Evolutionary conservation across 2,113 vertebrate species (phyloP), one percentile per base, ranked within the genome.

Genomic region (Myrmecophaga tridactyla): DNA sequence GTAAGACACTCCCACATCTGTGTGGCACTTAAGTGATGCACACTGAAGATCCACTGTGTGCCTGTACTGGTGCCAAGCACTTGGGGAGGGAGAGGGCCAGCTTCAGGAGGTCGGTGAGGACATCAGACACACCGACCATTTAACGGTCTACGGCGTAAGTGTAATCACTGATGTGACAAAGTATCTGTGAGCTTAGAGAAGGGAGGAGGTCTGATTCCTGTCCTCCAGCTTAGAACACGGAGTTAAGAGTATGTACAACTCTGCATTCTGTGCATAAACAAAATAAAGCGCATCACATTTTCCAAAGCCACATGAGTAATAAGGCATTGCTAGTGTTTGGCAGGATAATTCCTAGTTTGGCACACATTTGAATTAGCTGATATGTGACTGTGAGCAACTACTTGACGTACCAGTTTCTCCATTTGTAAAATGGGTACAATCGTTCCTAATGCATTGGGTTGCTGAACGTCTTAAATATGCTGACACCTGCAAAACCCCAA

Each of bases 21-120:
- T 1, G 17, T 0, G 2, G 73, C 65, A 34, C 6, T 0, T 29
- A 4, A 39, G 21, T 10, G 3, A 34, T 46, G 18, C 5, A 4
- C 36, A 46, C 46, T 69, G n/a, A 20, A 62, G 56, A 48, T 20
- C 39, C 31, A 46, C 41, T 1, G 2, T 41, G 21, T 31, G 29
- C 7, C 65, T 7, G 6, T 1, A 6, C 20, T 21, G 9, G 34
- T 0, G 0, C 0, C 0, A 63, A 10, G 56, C 29, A 7, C 51
- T 43, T 39, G 27, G 65, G 73, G 4, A 27, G 3, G 7, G 43
- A 31, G 73, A 48, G 11, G 53, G 25, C 36, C 31, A 23, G 6
- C n/a, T 69, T 17, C 3, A 43, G 0, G 7, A 20, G 18, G 6
- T 7, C n/a, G 48, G 48, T 4, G 7, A 72, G 58, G 56, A 21